A percentile compares a stretch with the other conserved stretches of the same genome.
phyloP scores from a whole-genome alignment of 2,888 invertebrate species.

The Halictus quadricinctus region DNA sequence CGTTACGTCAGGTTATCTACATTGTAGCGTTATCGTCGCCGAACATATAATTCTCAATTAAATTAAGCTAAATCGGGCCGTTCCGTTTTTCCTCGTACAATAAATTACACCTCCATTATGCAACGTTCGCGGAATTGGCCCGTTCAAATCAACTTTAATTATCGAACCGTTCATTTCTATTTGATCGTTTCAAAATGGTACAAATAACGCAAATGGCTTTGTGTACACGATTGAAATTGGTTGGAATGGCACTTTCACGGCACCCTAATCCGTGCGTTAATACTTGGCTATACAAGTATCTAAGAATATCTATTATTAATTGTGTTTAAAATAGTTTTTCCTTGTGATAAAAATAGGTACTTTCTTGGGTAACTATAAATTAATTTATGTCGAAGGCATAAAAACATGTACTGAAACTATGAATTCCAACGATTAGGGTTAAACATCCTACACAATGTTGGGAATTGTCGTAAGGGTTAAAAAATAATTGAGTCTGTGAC shows the following conservation, averaged over 20 bases:
- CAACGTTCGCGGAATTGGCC: neutral
- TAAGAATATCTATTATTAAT: neutral
- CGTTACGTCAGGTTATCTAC: conserved; percentile 3
- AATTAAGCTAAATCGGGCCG: neutral
- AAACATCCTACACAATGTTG: too few species aligned
- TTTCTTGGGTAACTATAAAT: too few species aligned
- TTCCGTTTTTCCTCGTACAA: neutral
- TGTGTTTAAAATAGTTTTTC: neutral
- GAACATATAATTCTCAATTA: neutral
- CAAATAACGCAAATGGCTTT: neutral
- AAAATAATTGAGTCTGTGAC: neutral
- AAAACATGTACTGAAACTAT: too few species aligned
- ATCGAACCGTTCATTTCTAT: neutral
- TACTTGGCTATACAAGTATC: too few species aligned
- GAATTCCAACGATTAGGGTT: too few species aligned
- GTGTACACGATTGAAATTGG: neutral
- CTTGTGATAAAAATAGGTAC: too few species aligned
- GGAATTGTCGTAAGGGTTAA: neutral
- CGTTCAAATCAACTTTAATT: neutral
- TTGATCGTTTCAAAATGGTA: neutral
- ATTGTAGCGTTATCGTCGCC: conserved; percentile 5
- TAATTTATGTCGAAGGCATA: too few species aligned
- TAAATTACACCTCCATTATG: neutral
- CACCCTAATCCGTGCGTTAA: too few species aligned
- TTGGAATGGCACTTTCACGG: too few species aligned